A percentile compares a stretch with the other conserved stretches of the same genome.
phyloP scores from a whole-genome alignment of 2,888 invertebrate genomes.

The Morinoia aosen region DNA sequence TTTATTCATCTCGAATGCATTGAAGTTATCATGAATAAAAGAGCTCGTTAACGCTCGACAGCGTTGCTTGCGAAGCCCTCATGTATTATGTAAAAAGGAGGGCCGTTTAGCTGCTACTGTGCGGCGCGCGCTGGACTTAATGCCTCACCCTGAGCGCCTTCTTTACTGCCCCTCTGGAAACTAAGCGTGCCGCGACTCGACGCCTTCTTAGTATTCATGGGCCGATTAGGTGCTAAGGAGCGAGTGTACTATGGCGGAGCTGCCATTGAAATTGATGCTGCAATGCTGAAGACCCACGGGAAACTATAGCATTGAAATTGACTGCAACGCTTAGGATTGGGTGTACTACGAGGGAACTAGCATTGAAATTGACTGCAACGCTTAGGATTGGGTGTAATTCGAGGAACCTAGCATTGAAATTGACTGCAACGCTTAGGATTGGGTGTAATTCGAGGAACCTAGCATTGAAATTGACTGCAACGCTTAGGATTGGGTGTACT shows the following conservation, averaged over 20 bases:
- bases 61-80: neutral
- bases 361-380: neutral
- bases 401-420: too few species aligned
- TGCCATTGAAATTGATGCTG: neutral
- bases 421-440: neutral
- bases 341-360: neutral
- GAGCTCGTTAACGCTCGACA: neutral
- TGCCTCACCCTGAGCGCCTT: slow-evolving; percentile 32
- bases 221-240: slow-evolving; percentile 46
- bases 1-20: neutral
- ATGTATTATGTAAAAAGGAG: slow-evolving; percentile 33
- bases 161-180: slow-evolving; percentile 7
- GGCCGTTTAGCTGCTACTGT: slow-evolving; percentile 22
- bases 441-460: too few species aligned
- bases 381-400: neutral
- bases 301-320: neutral
- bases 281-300: neutral
- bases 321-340: neutral
- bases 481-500: neutral
- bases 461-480: too few species aligned
- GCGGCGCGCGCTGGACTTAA: neutral
- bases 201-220: slow-evolving; percentile 47
- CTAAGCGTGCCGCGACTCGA: neutral
- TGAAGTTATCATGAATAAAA: neutral
- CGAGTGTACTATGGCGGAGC: neutral